A percentile compares a stretch with the other conserved stretches of the same genome.
phyloP scores from a whole-genome alignment of 2,113 vertebrate species.

The Micromys minutus region DNA sequence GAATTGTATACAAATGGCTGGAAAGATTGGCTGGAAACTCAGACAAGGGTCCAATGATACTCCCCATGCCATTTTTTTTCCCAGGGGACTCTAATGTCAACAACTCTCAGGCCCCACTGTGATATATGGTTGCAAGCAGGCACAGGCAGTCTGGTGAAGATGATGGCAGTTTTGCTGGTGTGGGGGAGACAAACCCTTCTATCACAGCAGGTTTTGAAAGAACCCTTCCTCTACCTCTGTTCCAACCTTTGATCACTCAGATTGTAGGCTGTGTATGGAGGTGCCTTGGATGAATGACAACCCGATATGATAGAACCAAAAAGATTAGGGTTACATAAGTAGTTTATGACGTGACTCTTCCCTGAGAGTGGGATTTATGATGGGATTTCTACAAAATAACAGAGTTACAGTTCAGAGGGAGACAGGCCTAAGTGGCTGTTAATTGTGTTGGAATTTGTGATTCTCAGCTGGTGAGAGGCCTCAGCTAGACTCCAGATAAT shows the following conservation, averaged over 20 bases:
- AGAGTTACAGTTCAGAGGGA: background rate
- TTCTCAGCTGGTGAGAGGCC: background rate
- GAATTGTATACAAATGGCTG: background rate
- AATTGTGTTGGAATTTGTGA: background rate
- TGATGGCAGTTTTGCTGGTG: background rate
- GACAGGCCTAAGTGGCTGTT: background rate
- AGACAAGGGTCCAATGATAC: background rate
- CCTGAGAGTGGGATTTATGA: background rate
- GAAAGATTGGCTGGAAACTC: background rate
- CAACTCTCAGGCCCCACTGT: no score
- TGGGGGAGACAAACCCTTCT: background rate
- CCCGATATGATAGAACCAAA: background rate
- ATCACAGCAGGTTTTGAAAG: background rate
- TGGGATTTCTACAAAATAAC: background rate
- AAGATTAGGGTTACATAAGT: background rate
- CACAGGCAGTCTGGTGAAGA: background rate
- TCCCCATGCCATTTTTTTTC: no score
- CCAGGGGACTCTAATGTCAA: background rate
- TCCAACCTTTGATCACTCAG: background rate
- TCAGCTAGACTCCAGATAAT: no score
- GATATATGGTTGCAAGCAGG: background rate
- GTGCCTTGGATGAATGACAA: background rate
- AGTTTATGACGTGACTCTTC: background rate
- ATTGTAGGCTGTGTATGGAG: background rate
- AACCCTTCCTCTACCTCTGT: background rate